Evolutionary conservation across 2,888 invertebrate species (phyloP), one percentile per base, ranked within the genome.

Genomic region (Agonopterix heracliana): DNA sequence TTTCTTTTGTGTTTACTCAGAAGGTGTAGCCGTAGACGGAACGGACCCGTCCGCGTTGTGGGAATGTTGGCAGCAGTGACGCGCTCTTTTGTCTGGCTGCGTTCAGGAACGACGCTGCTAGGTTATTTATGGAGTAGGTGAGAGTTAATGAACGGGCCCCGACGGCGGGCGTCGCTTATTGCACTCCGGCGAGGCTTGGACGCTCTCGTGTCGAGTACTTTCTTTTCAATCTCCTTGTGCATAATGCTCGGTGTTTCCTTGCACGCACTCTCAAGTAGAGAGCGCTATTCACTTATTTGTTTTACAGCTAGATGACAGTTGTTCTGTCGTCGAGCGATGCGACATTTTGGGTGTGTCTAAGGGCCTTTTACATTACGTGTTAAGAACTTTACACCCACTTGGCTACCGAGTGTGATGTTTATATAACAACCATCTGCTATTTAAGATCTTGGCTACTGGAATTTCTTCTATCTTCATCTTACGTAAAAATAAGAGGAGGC

Each of bases 191-290:
- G 74, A 69, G 78, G 64, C 80, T 81, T 66, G 85, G 85, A 81
- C 85, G 81, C 83, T 74, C 83, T 83, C 74, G 68, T 75, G 75
- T 83, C 73, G 75, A 83, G 83, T 66, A 79, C 80, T 80, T 84
- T 84, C 84, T 84, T 81, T 84, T 83, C 85, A 85, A 81, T 78
- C 78, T 78, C 73, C 81, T 80, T 78, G 80, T 82, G 85, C 81
- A 86, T 84, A 85, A 85, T 85, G 81, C 78, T 71, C 68, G 70
- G 72, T 75, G 80, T 76, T 77, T 68, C 76, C 74, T 74, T 66
- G 74, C 78, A 82, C 82, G 82, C 81, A 82, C 81, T 80, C 74
- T 70, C 62, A 64, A 63, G 57, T 65, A 59, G 73, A 78, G 80
- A 77, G 76, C 69, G 68, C 71, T 70, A 75, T 83, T 77, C 81